Base-by-base conservation (phyloP, 2,888 invertebrate species). In the Brachyptera risi region DNA sequence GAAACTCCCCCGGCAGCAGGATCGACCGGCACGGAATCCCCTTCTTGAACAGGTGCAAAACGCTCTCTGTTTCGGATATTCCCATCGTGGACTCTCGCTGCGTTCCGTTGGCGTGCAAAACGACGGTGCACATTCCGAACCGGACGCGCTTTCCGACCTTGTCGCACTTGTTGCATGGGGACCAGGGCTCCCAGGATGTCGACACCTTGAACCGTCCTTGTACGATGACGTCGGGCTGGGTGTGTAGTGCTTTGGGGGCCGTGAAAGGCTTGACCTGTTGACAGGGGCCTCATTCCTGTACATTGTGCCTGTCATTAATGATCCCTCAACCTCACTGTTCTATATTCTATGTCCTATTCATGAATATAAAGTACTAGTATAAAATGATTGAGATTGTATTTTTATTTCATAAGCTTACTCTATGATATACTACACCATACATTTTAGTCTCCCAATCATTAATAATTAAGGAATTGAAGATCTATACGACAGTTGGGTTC, bases 101-200 rank as follows among this genome's bases (percentile, higher is more conserved):
- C 5, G 26, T 26, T 17, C 27, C 31, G 2, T 9, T 5, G 1
- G 26, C 31, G 5, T 27, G 7, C 19, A 59, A 13, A 65, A 67
- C 64, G 1, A 81, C 73, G 62, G 78, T 79, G 68, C 88, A 88
- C 49, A 83, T 78, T 11, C 88, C 88, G 49, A 81, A 76, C 63
- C 81, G 78, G 26, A 79, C 73, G 63, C 78, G 74, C 66, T 79
- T 77, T 3, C 88, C 88, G 23, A 82, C 78, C 56, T 69, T 71
- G 37, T 76, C 79, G 67, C 88, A 88, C 7, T 71, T 73, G 62
- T 83, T 85, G 71, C 89, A 88, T 26, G 78, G 73, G 5, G 83
- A 82, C 88, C 88, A 88, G 1, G 73, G 69, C 1, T 79, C 74
- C 87, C 87, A 88, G 5, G 74, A 72, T 0, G 80, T 84, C 66